A percentile compares a stretch with the other conserved stretches of the same genome.
Evolutionary conservation across 1,140 invertebrate genomes (phyloP).

Genomic region (Tetramorium alpestre): DNA sequence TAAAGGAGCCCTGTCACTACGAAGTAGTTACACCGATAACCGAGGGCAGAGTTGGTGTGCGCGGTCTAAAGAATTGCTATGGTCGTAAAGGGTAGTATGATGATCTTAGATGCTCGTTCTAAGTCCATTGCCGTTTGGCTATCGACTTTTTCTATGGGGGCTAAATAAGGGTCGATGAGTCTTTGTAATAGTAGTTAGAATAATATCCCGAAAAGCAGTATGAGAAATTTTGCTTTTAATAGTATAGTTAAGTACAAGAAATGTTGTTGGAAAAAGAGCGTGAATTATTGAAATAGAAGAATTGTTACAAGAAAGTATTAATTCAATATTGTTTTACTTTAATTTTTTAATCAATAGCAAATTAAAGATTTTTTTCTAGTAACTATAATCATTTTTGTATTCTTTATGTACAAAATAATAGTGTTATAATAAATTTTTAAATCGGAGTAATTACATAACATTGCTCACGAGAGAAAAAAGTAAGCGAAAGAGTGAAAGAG

Average conservation of each 20-base stretch:
- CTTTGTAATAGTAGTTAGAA: slow-evolving; percentile 4
- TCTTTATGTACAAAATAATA: not conserved
- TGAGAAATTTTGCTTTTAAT: slow-evolving; percentile 24
- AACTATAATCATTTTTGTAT: not conserved
- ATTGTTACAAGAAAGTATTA: not conserved
- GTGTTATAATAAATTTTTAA: not conserved
- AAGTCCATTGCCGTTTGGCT: not conserved
- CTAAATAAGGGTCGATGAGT: slow-evolving; percentile 4
- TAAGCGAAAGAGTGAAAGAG: not conserved
- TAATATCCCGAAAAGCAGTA: not conserved
- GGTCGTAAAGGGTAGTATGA: slow-evolving; percentile 36
- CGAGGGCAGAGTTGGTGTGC: not conserved
- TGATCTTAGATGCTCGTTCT: slow-evolving; percentile 25
- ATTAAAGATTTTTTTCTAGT: not conserved
- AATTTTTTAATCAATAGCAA: not conserved
- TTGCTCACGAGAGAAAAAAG: not conserved
- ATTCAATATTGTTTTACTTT: not conserved
- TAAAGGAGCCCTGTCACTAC: not conserved
- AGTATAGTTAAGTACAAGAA: not conserved
- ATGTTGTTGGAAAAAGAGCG: not conserved
- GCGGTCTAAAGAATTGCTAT: slow-evolving; percentile 57
- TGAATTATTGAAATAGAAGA: not conserved
- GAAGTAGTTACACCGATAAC: slow-evolving; percentile 40
- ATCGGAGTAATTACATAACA: not conserved
- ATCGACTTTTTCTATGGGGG: not conserved